Conservation (phyloP, 2,888 invertebrate genomes). For the Lissonota sp. region DNA sequence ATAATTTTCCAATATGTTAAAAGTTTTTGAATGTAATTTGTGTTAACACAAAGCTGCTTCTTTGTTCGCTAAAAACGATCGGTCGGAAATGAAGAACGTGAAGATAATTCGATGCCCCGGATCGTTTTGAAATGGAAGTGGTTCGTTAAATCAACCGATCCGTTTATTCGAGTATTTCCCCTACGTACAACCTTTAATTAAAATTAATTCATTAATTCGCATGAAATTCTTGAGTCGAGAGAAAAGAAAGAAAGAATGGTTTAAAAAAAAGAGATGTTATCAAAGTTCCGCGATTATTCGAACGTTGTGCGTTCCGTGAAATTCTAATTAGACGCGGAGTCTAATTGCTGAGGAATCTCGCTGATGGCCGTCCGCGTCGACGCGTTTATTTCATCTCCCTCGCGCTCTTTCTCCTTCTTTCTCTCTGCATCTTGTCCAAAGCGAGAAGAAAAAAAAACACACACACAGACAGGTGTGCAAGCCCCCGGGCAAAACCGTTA, state of each 20-base stretch:
- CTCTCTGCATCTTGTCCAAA: background rate
- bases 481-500: too few relatives aligned
- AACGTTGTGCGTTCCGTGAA: conserved; percentile 20
- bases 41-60: too few relatives aligned
- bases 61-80: too few relatives aligned
- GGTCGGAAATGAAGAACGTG: too few relatives aligned
- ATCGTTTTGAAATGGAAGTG: too few relatives aligned
- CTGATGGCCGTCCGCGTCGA: conserved; percentile 6
- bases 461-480: background rate
- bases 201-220: conserved; percentile 35
- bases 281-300: background rate
- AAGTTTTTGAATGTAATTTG: too few relatives aligned
- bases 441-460: background rate
- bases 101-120: too few relatives aligned
- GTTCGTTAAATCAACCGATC: too few relatives aligned
- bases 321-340: conserved; percentile 37
- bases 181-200: background rate
- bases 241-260: background rate
- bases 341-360: conserved; percentile 51
- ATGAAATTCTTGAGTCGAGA: conserved; percentile 12
- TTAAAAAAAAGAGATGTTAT: background rate
- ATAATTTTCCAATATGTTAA: too few relatives aligned
- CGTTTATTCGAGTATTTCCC: too few relatives aligned
- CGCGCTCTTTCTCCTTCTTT: background rate
- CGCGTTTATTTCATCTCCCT: background rate